phyloP scores from a whole-genome alignment of 37 sponge, comb jelly and placozoan species.

The Lycopodina hypogea region DNA sequence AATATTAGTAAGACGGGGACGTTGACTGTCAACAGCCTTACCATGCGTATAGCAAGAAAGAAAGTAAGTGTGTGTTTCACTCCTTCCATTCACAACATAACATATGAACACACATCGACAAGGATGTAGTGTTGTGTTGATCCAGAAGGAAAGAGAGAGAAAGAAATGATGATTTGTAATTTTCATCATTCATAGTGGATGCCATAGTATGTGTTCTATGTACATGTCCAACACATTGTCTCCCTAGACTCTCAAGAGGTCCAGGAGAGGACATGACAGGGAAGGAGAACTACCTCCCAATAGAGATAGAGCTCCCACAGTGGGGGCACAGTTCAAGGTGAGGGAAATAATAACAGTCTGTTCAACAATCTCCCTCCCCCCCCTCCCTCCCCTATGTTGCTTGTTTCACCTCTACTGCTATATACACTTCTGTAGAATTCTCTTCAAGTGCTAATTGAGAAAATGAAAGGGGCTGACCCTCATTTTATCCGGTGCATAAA shows the following conservation, averaged over 20 bases:
- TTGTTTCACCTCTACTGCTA: background rate
- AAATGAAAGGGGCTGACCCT: conserved; percentile 70
- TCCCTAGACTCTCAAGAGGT: conserved; percentile 7
- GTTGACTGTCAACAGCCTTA: conserved; percentile 55
- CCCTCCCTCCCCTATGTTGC: background rate
- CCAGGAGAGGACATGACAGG: conserved; percentile 18
- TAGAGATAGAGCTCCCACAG: conserved; percentile 22
- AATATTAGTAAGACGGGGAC: conserved; percentile 76
- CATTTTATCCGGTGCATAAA: conserved; percentile 86
- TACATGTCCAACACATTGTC: background rate
- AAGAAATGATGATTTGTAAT: too few relatives aligned
- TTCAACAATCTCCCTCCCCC: background rate
- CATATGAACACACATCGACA: too few relatives aligned
- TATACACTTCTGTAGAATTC: conserved; percentile 41
- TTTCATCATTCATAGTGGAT: too few relatives aligned
- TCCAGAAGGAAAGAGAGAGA: too few relatives aligned
- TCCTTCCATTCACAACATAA: background rate
- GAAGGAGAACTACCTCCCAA: background rate
- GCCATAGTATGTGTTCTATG: background rate
- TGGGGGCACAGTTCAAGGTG: conserved; percentile 81
- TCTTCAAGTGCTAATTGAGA: conserved; percentile 74
- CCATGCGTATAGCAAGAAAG: conserved; percentile 39
- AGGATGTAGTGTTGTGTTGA: too few relatives aligned
- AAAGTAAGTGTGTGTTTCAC: background rate
- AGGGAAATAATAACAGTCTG: background rate